Base-by-base conservation (phyloP, 1,140 invertebrate genomes). In the Nasonia vitripennis region DNA sequence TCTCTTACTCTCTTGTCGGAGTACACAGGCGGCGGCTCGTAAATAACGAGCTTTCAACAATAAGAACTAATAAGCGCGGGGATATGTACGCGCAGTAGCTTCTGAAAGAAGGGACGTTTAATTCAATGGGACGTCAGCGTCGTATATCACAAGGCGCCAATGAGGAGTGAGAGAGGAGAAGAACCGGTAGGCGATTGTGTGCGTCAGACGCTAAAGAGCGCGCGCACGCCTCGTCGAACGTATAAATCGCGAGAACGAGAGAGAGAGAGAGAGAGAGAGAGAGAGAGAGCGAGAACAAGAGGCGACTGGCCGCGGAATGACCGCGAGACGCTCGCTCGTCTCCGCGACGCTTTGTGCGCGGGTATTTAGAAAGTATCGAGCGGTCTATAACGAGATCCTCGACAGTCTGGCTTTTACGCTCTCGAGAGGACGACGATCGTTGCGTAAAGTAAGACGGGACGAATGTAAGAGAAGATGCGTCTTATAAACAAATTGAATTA, bases 31-130 rank as follows among this genome's bases (percentile, higher is more conserved):
- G 12, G 51, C 6, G 55, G 17, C 77, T 84, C 83, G 77, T 84
- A 84, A 84, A 84, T 84, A 84, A 84, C 67, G n/a, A 78, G 77
- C 79, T 85, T 87, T 78, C 79, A 87, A 78, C 82, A 83, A 81
- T 86, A 83, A 85, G 81, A 87, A 83, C 81, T 79, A 87, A 87
- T 85, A 87, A 85, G 84, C 81, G 67, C 27, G 74, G 70, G 71
- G 10, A 81, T 34, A 67, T 73, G 34, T 34, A 51, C 37, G 45
- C 80, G 70, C 70, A 48, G 31, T n/a, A 51, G 77, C 67, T 67
- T 12, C 55, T 20, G n/a, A 37, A 68, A 73, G 31, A 9, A 68
- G n/a, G 34, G 12, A 55, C 75, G 45, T 62, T 84, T 79, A 84
- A 85, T 85, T 85, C 83, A 85, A 85, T 85, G 78, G 83, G 78